phyloP scores from a whole-genome alignment of 2,797 vertebrate genomes.

The Rhyacichthys aspro region DNA sequence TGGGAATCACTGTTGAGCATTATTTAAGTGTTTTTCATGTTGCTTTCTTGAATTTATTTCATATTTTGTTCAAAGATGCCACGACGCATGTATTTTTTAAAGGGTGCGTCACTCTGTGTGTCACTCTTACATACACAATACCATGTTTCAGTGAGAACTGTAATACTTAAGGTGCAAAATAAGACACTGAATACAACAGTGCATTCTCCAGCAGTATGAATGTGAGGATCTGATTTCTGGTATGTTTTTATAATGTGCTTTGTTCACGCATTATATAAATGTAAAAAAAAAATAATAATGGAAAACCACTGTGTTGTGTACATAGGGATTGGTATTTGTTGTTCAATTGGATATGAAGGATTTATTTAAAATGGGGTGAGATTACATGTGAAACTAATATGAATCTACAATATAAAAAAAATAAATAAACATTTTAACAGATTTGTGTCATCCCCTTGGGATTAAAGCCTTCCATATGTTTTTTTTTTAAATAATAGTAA shows the following conservation, averaged over 20 bases:
- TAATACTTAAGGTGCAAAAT: neutral
- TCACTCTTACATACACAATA: neutral
- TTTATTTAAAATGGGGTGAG: constrained; percentile 48
- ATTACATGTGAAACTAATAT: constrained; percentile 58
- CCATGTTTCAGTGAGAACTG: neutral
- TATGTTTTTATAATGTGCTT: constrained; percentile 45
- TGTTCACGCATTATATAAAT: constrained; percentile 28
- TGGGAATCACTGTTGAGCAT: constrained; percentile 11
- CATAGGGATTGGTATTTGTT: constrained; percentile 33
- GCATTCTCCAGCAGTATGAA: constrained; percentile 15
- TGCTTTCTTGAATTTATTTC: constrained; percentile 12
- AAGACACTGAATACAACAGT: too few relatives aligned
- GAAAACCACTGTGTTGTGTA: constrained; percentile 26
- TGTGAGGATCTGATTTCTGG: constrained; percentile 32
- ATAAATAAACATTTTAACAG: constrained; percentile 78
- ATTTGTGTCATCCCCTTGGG: constrained; percentile 29
- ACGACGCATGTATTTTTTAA: constrained; percentile 20
- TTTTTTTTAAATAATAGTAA: too few relatives aligned
- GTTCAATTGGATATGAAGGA: constrained; percentile 31
- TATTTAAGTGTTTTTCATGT: constrained; percentile 25
- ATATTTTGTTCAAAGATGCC: constrained; percentile 25
- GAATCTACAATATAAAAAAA: constrained; percentile 52
- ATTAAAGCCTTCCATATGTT: constrained; percentile 2
- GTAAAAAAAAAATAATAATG: constrained; percentile 18
- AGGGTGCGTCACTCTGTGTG: constrained; percentile 16